A percentile compares a stretch with the other conserved stretches of the same genome.
Evolutionary conservation across 2,797 vertebrate species (phyloP).

Genomic region (Crax fasciolata): DNA sequence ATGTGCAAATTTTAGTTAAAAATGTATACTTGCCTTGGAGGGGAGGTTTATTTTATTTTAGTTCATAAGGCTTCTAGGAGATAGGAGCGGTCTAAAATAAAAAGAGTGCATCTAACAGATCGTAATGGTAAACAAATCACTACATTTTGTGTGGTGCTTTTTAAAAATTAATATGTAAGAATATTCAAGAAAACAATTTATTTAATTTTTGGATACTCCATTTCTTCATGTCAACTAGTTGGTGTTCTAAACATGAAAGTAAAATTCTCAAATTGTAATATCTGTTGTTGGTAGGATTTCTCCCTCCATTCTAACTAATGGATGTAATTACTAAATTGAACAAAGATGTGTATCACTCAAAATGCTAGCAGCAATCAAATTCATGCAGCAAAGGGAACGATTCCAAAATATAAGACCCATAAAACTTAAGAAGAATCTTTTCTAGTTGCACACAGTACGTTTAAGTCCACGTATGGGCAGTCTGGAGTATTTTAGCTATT

Average conservation of each 20-base stretch:
- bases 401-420: background rate
- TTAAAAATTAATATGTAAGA: constrained; percentile 35
- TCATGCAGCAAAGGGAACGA: constrained; percentile 1
- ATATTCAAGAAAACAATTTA: background rate
- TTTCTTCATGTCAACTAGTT: background rate
- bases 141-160: constrained; percentile 12
- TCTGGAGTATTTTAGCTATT: constrained; percentile 13
- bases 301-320: background rate
- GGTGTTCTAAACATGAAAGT: background rate
- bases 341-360: background rate
- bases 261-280: background rate
- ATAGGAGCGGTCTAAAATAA: constrained; percentile 59
- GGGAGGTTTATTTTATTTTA: constrained; percentile 65
- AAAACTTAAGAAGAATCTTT: constrained; percentile 2
- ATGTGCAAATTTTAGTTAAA: constrained; percentile 67
- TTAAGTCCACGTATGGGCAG: background rate
- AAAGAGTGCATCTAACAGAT: constrained; percentile 47
- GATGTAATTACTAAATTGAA: background rate
- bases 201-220: background rate
- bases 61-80: constrained; percentile 52
- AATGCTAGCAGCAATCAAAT: background rate
- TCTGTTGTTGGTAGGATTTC: background rate
- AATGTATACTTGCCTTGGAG: constrained; percentile 61
- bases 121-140: constrained; percentile 39
- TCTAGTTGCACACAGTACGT: background rate